Evolutionary conservation across 2,113 vertebrate genomes (phyloP).

Genomic region (Oryzias celebensis): DNA sequence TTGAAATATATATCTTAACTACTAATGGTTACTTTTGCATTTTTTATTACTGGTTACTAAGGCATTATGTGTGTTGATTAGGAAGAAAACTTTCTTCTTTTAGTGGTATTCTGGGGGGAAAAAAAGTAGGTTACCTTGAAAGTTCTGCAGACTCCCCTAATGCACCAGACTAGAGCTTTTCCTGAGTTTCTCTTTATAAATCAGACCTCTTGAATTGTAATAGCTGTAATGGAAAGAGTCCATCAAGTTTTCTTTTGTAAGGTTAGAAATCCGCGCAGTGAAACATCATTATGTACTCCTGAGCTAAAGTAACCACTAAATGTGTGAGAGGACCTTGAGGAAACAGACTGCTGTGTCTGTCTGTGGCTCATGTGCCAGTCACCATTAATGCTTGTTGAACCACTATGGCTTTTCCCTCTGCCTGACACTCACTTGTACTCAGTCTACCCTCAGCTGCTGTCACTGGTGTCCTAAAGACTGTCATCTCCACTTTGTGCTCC

Average conservation of each 20-base stretch:
- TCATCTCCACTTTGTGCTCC: slow-evolving; percentile 73
- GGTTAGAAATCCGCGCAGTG: slow-evolving; percentile 18
- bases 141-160: no score
- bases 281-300: slow-evolving; percentile 48
- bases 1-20: no score
- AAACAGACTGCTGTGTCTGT: slow-evolving; percentile 46
- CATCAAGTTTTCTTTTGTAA: slow-evolving; percentile 1
- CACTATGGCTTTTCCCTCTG: slow-evolving; percentile 52
- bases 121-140: no score
- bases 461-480: slow-evolving; percentile 69
- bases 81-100: no score
- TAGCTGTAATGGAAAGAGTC: no score
- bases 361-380: slow-evolving; percentile 61
- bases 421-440: slow-evolving; percentile 63
- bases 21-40: no score
- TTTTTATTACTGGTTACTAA: no score
- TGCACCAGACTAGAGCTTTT: no score
- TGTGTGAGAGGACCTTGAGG: slow-evolving; percentile 23
- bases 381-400: slow-evolving; percentile 59
- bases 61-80: no score
- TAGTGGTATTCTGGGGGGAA: no score
- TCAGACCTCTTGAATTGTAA: no score
- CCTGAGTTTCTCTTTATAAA: no score
- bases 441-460: slow-evolving; percentile 69
- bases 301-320: slow-evolving; percentile 33